Base-by-base conservation (phyloP, 2,797 vertebrate species). In the Tauraco hartlaubi region DNA sequence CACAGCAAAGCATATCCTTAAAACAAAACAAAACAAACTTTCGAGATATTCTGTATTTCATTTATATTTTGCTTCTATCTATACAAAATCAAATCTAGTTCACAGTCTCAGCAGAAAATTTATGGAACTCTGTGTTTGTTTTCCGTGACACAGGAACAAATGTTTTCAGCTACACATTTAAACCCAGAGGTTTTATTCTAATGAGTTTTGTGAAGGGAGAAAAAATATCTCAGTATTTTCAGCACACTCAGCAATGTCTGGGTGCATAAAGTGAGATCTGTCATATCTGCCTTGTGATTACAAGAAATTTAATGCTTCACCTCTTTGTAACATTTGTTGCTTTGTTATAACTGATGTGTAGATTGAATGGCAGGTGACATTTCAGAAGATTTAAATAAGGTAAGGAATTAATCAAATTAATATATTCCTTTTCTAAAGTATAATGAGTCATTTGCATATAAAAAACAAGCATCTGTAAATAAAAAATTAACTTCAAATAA, bases 291-390 rank as follows among this genome's bases (percentile, higher is more conserved):
- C 74, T 95, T 73, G 46, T 88, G 83, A 97, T 97, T 96, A 97
- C 86, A 39, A 97, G 84, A 97, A 97, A 98, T 97, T 75, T 97
- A 95, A 97, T 96, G 95, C 96, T 96, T 97, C 94, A 71, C 49
- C 63, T 97, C 90, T 96, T 96, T 68, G 58, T 59, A 67, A 77
- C 95, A 87, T 92, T 98, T 97, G 90, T 90, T 97, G 88, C 96
- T 98, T 97, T 96, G 74, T 96, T 97, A 54, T 64, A 96, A 89
- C 74, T 95, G 85, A 56, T 66, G 16, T 95, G 92, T 73, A 96
- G 96, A 94, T 93, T 98, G 98, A 98, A 97, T 98, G 98, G 92
- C 98, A 98, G 98, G 93, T 98, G 98, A 97, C 97, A 98, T 98
- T 98, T 98, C 46, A 28, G 73, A 94, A 96, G 95, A 97, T 95